Evolutionary conservation across 2,797 vertebrate species (phyloP).

Genomic region (Anabacerthia variegaticeps): DNA sequence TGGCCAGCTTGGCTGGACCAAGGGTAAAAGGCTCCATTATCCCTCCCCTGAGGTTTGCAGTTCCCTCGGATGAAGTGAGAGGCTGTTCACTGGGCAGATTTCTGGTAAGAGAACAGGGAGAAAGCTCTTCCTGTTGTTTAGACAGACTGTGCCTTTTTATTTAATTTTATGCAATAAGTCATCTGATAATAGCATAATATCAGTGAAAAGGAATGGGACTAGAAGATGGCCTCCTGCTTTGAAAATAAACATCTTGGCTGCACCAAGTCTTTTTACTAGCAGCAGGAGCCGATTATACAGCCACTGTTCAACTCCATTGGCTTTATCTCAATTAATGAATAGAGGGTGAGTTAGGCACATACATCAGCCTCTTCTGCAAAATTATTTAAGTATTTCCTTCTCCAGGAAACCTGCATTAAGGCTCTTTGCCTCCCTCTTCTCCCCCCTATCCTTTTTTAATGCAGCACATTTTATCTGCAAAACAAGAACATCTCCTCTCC

Average conservation of each 20-base stretch:
- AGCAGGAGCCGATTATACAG: slow-evolving; percentile 46
- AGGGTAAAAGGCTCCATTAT: neutral
- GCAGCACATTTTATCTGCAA: neutral
- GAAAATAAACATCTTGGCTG: slow-evolving; percentile 54
- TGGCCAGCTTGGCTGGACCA: neutral
- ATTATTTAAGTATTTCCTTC: slow-evolving; percentile 26
- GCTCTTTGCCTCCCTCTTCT: neutral
- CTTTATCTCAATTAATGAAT: slow-evolving; percentile 58
- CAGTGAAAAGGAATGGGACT: neutral
- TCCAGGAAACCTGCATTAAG: neutral
- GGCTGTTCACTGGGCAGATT: neutral
- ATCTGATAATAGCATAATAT: slow-evolving; percentile 37
- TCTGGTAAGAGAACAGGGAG: neutral
- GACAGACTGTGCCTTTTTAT: neutral
- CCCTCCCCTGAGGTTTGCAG: neutral
- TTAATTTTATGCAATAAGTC: slow-evolving; percentile 49
- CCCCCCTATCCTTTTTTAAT: neutral
- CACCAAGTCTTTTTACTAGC: slow-evolving; percentile 32
- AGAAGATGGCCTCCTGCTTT: slow-evolving; percentile 52
- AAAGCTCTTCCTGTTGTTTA: neutral
- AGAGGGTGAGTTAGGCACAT: neutral
- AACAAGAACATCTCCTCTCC: neutral
- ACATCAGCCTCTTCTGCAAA: slow-evolving; percentile 17
- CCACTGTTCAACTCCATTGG: slow-evolving; percentile 27
- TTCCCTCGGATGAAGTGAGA: neutral